Evolutionary conservation across 2,888 invertebrate genomes (phyloP), one percentile per base, ranked within the genome.

Genomic region (Lasioglossum zephyrum): DNA sequence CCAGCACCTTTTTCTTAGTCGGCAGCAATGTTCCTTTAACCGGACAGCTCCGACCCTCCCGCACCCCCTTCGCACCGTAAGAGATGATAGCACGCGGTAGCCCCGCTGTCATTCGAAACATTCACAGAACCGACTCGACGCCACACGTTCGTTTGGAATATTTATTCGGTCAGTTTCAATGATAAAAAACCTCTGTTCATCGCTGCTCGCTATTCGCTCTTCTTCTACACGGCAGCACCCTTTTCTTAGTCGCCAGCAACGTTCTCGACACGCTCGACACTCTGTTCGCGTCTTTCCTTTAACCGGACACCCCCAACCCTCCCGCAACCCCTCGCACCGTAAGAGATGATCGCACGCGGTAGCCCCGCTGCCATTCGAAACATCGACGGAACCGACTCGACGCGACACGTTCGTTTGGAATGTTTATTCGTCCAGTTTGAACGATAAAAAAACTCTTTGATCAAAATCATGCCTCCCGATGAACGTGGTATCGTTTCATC

Each of bases 381-480:
- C 47, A 44, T 47, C 72, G 72, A 26, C 18, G 72, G 47, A 26
- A 26, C 13, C 72, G 41, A 70, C 8, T 4, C 63, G 26, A 31
- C 26, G 36, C 63, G 66, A 39, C 18, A 66, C 69, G 81, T 57
- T 73, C 72, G 60, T 84, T 87, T 66, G 22, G 69, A 74, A 81
- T 77, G 79, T 87, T 84, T 63, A 74, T 84, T 87, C 81, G 81
- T 44, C 74, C 81, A 79, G 82, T 84, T 80, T 80, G 77, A 75
- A 70, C 82, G 73, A 77, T 80, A 60, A 44, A 81, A 81, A 81
- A 81, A 81, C 86, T 87, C 87, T 86, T 83, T 87, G 86, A 86
- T 82, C 87, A 83, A 86, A 87, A 87, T 87, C 86, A 81, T 87
- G 82, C 82, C 86, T 74, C 73, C 69, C 78, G 83, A 81, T 77